A percentile compares a stretch with the other conserved stretches of the same genome.
These are phyloP conservation scores for Cynaeus angustus DNA, from an alignment of 2,888 invertebrate genomes.

Conservation along the genomic window DNA sequence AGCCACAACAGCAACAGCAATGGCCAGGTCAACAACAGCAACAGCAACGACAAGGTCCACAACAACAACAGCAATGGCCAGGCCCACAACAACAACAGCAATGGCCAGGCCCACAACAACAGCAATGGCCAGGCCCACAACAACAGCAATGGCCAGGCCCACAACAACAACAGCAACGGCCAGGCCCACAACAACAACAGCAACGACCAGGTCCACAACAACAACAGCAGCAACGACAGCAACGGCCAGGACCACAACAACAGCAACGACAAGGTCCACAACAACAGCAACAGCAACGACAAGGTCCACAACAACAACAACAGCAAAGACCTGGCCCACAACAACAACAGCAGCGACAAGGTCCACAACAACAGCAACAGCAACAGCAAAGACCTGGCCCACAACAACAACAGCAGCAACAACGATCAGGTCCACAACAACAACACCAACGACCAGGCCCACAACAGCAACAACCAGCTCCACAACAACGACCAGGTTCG, in stretches of 20 bases:
- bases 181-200: conserved; percentile 6
- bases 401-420: conserved; percentile 46
- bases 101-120: conserved; percentile 21
- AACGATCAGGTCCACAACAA: neutral
- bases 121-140: conserved; percentile 3
- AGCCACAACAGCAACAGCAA: neutral
- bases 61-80: conserved; percentile 18
- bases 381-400: conserved; percentile 6
- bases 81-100: neutral
- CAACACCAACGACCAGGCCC: conserved; percentile 14
- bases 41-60: conserved; percentile 30
- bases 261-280: neutral
- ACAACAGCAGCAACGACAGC: conserved; percentile 23
- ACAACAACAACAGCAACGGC: neutral
- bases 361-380: conserved; percentile 1
- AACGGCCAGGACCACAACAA: neutral
- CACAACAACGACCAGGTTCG: neutral
- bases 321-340: conserved; percentile 8
- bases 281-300: conserved; percentile 24
- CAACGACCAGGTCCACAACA: conserved; percentile 19
- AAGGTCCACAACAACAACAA: conserved; percentile 23
- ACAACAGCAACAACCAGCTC: neutral
- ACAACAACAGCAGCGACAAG: conserved; percentile 18
- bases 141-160: conserved; percentile 20
- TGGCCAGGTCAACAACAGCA: conserved; percentile 30